Conservation (phyloP, 2,888 invertebrate species). For the Drosophila antonietae region DNA sequence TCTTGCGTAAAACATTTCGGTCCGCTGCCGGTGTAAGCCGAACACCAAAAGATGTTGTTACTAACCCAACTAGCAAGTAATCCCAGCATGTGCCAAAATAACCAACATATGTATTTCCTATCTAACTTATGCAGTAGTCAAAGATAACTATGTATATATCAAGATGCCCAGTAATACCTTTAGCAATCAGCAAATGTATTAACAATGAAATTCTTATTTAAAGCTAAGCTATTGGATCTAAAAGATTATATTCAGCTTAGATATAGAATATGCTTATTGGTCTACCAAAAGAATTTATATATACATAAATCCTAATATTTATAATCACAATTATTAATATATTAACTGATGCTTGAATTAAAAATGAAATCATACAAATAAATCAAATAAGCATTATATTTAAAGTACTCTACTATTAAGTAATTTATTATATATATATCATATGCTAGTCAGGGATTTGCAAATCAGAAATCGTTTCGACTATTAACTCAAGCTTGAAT, state of each 20-base stretch:
- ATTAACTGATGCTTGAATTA: not conserved
- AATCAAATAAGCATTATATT: not conserved
- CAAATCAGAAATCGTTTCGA: not conserved
- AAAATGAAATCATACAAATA: not conserved
- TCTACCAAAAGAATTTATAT: not conserved
- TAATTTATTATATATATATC: not conserved
- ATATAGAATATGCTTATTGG: not conserved
- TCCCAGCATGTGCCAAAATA: conserved; percentile 40
- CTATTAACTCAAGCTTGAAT: too few species aligned
- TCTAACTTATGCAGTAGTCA: not conserved
- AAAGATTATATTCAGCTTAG: not conserved
- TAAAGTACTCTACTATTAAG: not conserved
- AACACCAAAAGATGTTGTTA: conserved; percentile 64
- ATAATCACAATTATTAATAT: not conserved
- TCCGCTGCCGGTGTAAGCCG: conserved; percentile 82
- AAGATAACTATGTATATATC: not conserved
- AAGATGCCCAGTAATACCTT: not conserved
- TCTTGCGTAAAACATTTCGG: conserved; percentile 85
- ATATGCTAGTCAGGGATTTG: not conserved
- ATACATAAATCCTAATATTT: not conserved
- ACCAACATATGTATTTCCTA: conserved; percentile 5
- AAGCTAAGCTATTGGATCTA: not conserved
- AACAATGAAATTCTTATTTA: not conserved
- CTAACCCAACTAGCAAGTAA: conserved; percentile 58
- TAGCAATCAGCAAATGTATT: not conserved